These are phyloP conservation scores for Trogon melanurus DNA, from an alignment of 2,113 vertebrate genomes.

Conservation along the genomic window DNA sequence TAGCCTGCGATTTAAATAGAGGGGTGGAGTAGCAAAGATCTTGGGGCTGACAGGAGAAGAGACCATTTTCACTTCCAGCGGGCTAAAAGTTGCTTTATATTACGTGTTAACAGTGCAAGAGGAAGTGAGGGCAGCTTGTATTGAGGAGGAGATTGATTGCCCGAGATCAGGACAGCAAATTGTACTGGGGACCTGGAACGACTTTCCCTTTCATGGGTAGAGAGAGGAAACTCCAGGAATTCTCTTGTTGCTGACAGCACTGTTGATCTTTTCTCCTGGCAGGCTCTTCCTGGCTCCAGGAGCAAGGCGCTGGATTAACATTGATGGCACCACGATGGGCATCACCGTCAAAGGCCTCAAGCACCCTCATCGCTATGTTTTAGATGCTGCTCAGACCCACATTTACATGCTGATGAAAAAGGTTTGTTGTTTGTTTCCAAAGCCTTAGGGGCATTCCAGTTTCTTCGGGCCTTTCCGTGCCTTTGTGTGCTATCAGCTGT, in stretches of 20 bases:
- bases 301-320: slow-evolving; percentile 97
- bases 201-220: neutral
- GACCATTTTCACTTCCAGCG: neutral
- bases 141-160: neutral
- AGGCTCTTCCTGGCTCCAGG: slow-evolving; percentile 96
- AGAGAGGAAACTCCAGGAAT: neutral
- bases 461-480: neutral
- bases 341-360: slow-evolving; percentile 91
- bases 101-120: neutral
- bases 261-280: neutral
- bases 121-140: neutral
- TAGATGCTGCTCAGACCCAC: slow-evolving; percentile 96
- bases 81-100: neutral
- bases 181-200: neutral
- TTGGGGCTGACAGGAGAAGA: neutral
- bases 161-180: neutral
- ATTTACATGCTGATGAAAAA: slow-evolving; percentile 99
- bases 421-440: slow-evolving; percentile 73
- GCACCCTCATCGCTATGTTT: slow-evolving; percentile 94
- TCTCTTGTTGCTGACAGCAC: neutral
- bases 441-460: slow-evolving; percentile 19
- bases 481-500: neutral
- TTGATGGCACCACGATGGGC: slow-evolving; percentile 98
- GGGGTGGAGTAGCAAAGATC: neutral
- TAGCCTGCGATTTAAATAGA: neutral